Evolutionary conservation across 2,113 vertebrate species (phyloP).

Genomic region (Bubo scandiacus): DNA sequence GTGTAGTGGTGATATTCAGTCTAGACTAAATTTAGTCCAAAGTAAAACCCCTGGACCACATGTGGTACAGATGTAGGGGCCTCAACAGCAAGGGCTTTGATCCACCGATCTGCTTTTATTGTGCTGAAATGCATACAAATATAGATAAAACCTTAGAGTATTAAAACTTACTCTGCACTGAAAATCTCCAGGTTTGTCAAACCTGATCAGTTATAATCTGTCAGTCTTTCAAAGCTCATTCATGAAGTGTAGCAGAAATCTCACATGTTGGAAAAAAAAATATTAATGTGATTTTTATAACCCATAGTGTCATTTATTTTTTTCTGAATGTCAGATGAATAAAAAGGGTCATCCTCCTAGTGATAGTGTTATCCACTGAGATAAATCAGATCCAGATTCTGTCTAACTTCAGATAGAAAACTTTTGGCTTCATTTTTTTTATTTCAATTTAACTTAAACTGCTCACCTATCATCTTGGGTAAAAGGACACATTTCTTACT

Average conservation of each 20-base stretch:
- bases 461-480: background rate
- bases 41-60: background rate
- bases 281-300: background rate
- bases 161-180: background rate
- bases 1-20: background rate
- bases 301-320: background rate
- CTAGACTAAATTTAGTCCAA: background rate
- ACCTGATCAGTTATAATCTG: background rate
- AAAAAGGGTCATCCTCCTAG: background rate
- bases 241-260: background rate
- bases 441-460: background rate
- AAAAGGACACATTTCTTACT: background rate
- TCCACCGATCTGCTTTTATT: background rate
- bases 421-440: background rate
- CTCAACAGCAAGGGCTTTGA: background rate
- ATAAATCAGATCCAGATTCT: background rate
- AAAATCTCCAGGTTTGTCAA: background rate
- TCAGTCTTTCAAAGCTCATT: background rate
- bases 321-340: background rate
- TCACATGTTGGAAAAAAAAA: background rate
- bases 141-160: background rate
- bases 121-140: conserved; percentile 1
- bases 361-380: background rate
- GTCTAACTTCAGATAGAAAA: background rate
- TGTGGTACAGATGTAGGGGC: background rate